Conservation (phyloP, 2,797 vertebrate species). For the Naso thynnoides region DNA sequence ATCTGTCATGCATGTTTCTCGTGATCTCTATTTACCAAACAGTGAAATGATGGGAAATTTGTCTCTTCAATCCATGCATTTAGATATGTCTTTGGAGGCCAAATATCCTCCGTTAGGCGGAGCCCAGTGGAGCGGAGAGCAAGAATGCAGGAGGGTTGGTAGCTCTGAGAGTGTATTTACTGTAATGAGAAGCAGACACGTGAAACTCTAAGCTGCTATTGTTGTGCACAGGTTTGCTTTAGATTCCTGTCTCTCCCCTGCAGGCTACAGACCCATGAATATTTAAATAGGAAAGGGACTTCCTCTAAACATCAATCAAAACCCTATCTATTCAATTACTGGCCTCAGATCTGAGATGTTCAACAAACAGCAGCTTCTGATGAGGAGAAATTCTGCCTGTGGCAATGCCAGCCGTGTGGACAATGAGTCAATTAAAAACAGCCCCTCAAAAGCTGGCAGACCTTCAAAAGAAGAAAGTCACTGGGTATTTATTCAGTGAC, state of each 20-base stretch:
- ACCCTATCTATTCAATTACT: slow-evolving; percentile 83
- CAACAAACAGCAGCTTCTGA: slow-evolving; percentile 72
- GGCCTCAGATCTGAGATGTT: slow-evolving; percentile 77
- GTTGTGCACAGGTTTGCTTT: slow-evolving; percentile 78
- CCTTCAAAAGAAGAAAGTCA: slow-evolving; percentile 57
- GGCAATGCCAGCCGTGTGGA: slow-evolving; percentile 76
- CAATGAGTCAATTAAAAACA: slow-evolving; percentile 78
- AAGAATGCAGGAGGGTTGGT: slow-evolving; percentile 67
- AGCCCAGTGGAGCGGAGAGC: slow-evolving; percentile 36
- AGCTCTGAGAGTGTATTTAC: slow-evolving; percentile 69
- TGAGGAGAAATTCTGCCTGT: slow-evolving; percentile 69
- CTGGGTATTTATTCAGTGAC: slow-evolving; percentile 63
- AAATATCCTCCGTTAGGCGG: slow-evolving; percentile 50
- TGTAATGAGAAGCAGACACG: slow-evolving; percentile 83
- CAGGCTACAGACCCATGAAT: slow-evolving; percentile 82
- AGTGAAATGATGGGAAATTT: slow-evolving; percentile 53
- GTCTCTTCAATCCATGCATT: slow-evolving; percentile 51
- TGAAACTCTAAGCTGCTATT: slow-evolving; percentile 74
- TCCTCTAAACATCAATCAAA: slow-evolving; percentile 86
- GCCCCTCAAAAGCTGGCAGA: slow-evolving; percentile 58
- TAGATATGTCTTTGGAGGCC: slow-evolving; percentile 44
- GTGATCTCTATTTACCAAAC: slow-evolving; percentile 52
- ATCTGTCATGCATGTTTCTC: slow-evolving; percentile 34
- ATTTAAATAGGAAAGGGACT: slow-evolving; percentile 83
- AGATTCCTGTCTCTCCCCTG: slow-evolving; percentile 76